Evolutionary conservation across 2,113 vertebrate genomes (phyloP), one percentile per base, ranked within the genome.

Genomic region (Rhinolophus ferrumequinum): DNA sequence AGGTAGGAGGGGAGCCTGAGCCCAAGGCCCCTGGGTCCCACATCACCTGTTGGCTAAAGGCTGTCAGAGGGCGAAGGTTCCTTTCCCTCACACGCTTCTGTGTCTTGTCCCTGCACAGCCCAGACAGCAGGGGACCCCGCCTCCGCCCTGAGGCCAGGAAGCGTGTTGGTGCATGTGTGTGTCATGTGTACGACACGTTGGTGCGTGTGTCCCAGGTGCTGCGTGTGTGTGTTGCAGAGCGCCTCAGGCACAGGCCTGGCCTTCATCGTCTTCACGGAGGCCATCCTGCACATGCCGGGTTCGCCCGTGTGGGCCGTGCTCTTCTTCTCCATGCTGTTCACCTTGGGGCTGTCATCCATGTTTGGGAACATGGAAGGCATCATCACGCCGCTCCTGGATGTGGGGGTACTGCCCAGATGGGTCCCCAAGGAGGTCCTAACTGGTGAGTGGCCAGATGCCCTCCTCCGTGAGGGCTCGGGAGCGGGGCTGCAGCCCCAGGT

Each of bases 251-350:
- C 99, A 0, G 99, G 99, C 26, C 97, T 99, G 98, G 99, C 52
- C 16, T 54, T 54, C 52, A 54, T 54, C 52, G 52, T 54, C 14
- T 54, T 54, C 52, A 54, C 52, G 0, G 52, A 54, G 52, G 52
- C 52, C 0, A 97, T 99, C 88, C 97, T 98, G 16, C 98, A 98
- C 93, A 99, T 99, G 99, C 99, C 99, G 0, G 99, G 98, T 2
- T 99, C 99, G 0, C 99, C 99, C 26, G 97, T 98, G 5, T 99
- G 99, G 99, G 99, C 99, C 0, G 94, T 99, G 70, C 97, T 99
- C n/a, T 99, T 99, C 97, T 99, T 99, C 33, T 2, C 99, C 67
- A 99, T 99, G 99, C 97, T 99, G 44, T 99, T 99, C 97, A 98
- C 98, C 92, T 98, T 99, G 98, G 99, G 99, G 15, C 98, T 99